Evolutionary conservation across 2,113 vertebrate species (phyloP), one percentile per base, ranked within the genome.

Genomic region (Acanthochromis polyacanthus): DNA sequence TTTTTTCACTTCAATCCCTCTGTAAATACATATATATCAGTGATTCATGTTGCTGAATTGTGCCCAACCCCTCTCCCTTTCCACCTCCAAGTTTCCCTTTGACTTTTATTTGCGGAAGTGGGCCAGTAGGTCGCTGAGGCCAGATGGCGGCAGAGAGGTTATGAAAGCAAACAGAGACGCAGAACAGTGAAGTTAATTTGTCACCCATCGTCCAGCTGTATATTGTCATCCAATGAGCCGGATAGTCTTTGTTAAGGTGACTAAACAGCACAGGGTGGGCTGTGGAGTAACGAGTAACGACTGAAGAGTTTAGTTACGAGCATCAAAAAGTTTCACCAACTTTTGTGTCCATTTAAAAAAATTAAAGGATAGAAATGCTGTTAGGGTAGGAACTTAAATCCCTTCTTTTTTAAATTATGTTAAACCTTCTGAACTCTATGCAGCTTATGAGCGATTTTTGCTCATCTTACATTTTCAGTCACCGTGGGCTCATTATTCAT

Each of bases 111-210:
- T 62, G 20, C 61, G 8, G 17, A 63, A 63, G 51, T 71, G 56
- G 66, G 80, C 43, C 9, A 73, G 62, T 80, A 20, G 53, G 79
- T 74, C 70, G 17, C 5, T 16, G 48, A 50, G 48, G 48, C 19
- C 17, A 52, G 40, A 48, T 3, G 38, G 19, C 58, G 58, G 20
- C 10, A 65, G 62, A 5, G 79, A 20, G 53, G 79, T 64, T 46
- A 25, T 66, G 65, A 62, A 65, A 76, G 50, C 52, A 57, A 60
- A 60, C 14, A 19, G 15, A 10, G 23, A 56, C 69, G 16, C 23
- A 2, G 66, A 66, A 36, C 62, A 59, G 20, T 57, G 61, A 59
- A 38, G 60, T 51, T 51, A 14, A 80, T 84, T 50, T 40, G 60
- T 22, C 23, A 70, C 30, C 38, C 53, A 5, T 60, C 64, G 16